A percentile compares a stretch with the other conserved stretches of the same genome.
Evolutionary conservation across 1,140 invertebrate genomes (phyloP).

Genomic region (Drosophila auraria): DNA sequence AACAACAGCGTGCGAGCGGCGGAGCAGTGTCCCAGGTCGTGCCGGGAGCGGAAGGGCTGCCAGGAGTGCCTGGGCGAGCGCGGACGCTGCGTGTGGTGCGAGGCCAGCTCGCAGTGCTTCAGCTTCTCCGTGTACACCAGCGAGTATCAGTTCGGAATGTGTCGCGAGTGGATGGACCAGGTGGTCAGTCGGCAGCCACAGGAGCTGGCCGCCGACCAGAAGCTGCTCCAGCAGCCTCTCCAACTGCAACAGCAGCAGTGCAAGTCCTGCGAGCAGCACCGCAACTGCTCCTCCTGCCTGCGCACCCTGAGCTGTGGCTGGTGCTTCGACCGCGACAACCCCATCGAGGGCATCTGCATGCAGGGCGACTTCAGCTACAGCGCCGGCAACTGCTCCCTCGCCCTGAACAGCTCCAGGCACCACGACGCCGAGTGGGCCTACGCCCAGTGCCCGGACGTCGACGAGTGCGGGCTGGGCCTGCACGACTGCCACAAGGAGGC

Average conservation of each 20-base stretch:
- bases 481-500: constrained; percentile 96
- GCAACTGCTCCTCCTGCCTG: constrained; percentile 93
- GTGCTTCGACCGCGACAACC: constrained; percentile 95
- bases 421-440: constrained; percentile 93
- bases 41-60: constrained; percentile 91
- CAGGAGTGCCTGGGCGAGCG: constrained; percentile 92
- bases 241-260: constrained; percentile 88
- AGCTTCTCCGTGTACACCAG: constrained; percentile 97
- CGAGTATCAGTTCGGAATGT: constrained; percentile 96
- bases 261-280: constrained; percentile 91
- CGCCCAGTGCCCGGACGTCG: constrained; percentile 95
- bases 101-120: constrained; percentile 95
- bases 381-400: constrained; percentile 88
- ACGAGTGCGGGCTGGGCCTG: constrained; percentile 94
- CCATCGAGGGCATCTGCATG: constrained; percentile 92
- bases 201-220: constrained; percentile 65
- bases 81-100: constrained; percentile 97
- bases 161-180: constrained; percentile 96
- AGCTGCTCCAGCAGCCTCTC: constrained; percentile 7
- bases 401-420: constrained; percentile 86
- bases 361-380: constrained; percentile 92
- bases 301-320: constrained; percentile 95
- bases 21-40: constrained; percentile 90
- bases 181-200: constrained; percentile 85
- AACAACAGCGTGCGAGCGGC: constrained; percentile 88